Base-by-base conservation (phyloP, 2,797 vertebrate genomes). In the Mionectes olivaceus region DNA sequence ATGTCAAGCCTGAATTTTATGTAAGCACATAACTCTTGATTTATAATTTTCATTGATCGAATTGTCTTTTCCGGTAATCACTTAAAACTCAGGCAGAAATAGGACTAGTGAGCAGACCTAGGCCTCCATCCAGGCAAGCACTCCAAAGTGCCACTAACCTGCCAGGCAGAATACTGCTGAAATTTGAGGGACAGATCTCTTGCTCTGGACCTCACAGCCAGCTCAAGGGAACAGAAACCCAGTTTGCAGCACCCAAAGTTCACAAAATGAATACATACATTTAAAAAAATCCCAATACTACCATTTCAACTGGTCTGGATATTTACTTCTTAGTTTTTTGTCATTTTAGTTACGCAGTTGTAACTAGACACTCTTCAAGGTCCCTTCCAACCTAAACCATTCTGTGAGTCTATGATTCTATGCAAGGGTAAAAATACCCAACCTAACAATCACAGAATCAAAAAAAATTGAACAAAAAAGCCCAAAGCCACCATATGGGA, bases 111-210 rank as follows among this genome's bases (percentile, higher is more conserved):
- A 78, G 53, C 9, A 1, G 2, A 67, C 18, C 19, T 5, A 82
- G 57, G 50, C 8, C 50, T 83, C 43, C 35, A 71, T 59, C 74
- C 78, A 89, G 43, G 44, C 17, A 59, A 85, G n/a, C 47, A 79
- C n/a, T 83, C 41, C 30, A 60, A 83, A 33, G 13, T 33, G 46
- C 27, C 3, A 1, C 44, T 46, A 80, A 80, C 64, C 11, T 24
- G 37, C 30, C 60, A 60, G 37, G 53, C 75, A 19, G 15, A 83
- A 13, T 30, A 32, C 44, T 28, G 39, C 43, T 68, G 50, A 61
- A 79, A 64, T 76, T 7, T 0, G 0, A 30, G 5, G 15, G 43
- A 7, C 49, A 56, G 25, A 28, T 43, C 16, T 64, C 27, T 41
- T 3, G 5, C 3, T 13, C 6, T 3, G 17, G 22, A 22, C 13